Evolutionary conservation across 2,888 invertebrate species (phyloP).

Genomic region (Drosophila nigricruria): DNA sequence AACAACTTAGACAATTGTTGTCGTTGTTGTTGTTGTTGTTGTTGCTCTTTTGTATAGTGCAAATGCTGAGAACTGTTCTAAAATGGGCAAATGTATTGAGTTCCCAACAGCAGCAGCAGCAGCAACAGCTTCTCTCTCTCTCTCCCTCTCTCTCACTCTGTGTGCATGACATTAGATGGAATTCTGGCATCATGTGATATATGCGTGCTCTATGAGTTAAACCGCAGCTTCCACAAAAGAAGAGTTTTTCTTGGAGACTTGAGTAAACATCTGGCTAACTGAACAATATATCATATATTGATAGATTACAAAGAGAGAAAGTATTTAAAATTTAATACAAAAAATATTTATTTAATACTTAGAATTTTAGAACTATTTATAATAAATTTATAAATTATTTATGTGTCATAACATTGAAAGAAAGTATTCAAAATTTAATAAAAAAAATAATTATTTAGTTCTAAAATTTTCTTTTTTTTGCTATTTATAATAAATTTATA

Average conservation of each 20-base stretch:
- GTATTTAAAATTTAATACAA: no score
- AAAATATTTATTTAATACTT: background rate
- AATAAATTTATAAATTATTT: background rate
- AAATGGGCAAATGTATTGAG: conserved; percentile 52
- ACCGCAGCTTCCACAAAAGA: conserved; percentile 21
- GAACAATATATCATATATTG: background rate
- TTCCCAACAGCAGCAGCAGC: conserved; percentile 38
- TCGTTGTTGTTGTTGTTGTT: conserved; percentile 34
- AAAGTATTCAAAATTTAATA: no score
- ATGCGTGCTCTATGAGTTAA: conserved; percentile 57
- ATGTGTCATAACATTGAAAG: no score
- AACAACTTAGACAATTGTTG: conserved; percentile 70
- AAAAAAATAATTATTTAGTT: no score
- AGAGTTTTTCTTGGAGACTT: conserved; percentile 1
- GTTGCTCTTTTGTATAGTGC: conserved; percentile 59
- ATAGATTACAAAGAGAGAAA: background rate
- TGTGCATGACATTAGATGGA: conserved; percentile 35
- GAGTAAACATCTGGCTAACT: conserved; percentile 1
- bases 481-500: no score
- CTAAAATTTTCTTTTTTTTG: no score
- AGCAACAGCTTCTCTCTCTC: conserved; percentile 20
- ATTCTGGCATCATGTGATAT: conserved; percentile 68
- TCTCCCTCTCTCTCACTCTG: conserved; percentile 17
- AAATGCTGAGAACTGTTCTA: conserved; percentile 68
- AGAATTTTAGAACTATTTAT: background rate